Evolutionary conservation across 1,140 invertebrate genomes (phyloP), one percentile per base, ranked within the genome.

Genomic region (Lanistes nyassanus): DNA sequence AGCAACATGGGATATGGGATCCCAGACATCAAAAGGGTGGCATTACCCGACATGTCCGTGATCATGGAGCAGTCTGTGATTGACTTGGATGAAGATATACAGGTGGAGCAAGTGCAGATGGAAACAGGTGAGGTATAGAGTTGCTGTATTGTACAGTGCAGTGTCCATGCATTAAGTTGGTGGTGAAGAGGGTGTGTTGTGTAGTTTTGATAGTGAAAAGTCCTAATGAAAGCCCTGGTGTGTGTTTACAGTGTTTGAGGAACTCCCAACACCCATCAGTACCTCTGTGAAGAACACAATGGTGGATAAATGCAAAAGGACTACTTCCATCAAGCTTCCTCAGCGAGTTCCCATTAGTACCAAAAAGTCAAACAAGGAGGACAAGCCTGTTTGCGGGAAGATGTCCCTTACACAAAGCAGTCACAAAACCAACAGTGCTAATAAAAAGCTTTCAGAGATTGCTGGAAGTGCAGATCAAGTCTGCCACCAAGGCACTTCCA

Each of bases 51-150:
- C 37, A 81, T 81, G 80, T 76, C 77, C 51, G 67, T 80, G 23
- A 80, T 83, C 36, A 56, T 80, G 64, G 82, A 83, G 66, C 79
- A 81, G 69, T 81, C 82, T 16, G 58, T 81, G 0, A 39, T 83
- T 21, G 66, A 62, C 19, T 16, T 51, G 21, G 76, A 60, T 71
- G 36, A 37, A 55, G 47, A 53, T 26, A 47, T 56, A 9, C 31
- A 29, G 3, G 4, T 11, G 2, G 39, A n/a, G 26, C 23, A 36
- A 39, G 26, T 36, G 4, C 23, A 60, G 26, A 70, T 64, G 55
- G 26, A 53, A 34, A 34, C 68, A 66, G 68, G 68, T 64, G 0
- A 55, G 36, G 4, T 37, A 47, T 23, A 29, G 16, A n/a, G 37
- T 36, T 9, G 1, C 11, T 34, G 37, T n/a, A 13, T 36, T n/a